These are phyloP conservation scores for Hipparchia sbordonii DNA, from an alignment of 2,888 invertebrate genomes.

Conservation along the genomic window DNA sequence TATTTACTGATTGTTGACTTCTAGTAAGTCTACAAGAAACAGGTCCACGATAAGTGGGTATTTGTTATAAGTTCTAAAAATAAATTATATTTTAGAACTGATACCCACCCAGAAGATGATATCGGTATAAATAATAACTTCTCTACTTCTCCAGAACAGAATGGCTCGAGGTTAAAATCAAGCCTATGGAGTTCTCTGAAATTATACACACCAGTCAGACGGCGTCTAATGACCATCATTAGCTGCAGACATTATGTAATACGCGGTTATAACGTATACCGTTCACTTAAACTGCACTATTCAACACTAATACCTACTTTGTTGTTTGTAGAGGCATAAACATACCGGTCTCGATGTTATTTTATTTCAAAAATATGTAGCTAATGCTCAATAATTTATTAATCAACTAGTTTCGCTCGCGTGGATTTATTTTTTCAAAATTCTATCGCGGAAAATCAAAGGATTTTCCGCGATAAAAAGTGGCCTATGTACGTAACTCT, in stretches of 20 bases:
- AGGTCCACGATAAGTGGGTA: no score
- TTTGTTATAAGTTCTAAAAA: no score
- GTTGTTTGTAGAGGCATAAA: constrained; percentile 10
- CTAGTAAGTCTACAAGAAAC: no score
- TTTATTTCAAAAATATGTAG: neutral
- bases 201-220: constrained; percentile 21
- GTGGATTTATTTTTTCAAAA: no score
- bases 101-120: no score
- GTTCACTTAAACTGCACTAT: constrained; percentile 14
- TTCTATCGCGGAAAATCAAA: no score
- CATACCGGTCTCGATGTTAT: neutral
- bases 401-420: no score
- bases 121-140: no score
- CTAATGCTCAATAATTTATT: neutral
- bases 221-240: constrained; percentile 24
- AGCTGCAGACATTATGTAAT: constrained; percentile 18
- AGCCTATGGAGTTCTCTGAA: constrained; percentile 23
- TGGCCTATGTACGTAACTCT: no score
- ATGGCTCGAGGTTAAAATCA: constrained; percentile 51
- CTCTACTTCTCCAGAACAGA: constrained; percentile 46
- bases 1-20: no score
- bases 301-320: constrained; percentile 3
- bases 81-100: no score
- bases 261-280: constrained; percentile 16
- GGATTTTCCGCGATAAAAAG: no score